These are phyloP conservation scores for Zygaena filipendulae DNA, from an alignment of 2,888 invertebrate genomes.

Conservation along the genomic window DNA sequence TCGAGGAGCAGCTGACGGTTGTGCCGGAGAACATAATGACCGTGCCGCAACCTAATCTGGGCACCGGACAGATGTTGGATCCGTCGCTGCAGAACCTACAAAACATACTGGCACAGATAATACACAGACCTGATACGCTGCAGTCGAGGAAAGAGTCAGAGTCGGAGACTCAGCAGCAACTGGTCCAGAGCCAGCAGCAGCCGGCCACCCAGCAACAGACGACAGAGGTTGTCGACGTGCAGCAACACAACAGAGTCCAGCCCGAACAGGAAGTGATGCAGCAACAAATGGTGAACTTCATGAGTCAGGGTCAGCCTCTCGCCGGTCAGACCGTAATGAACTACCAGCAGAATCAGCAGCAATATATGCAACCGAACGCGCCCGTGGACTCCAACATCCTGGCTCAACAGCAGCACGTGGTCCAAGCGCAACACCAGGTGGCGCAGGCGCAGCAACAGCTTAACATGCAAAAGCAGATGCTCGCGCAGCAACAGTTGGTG, in stretches of 20 bases:
- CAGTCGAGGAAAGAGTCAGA: slow-evolving; percentile 54
- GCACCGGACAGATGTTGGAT: slow-evolving; percentile 49
- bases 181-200: slow-evolving; percentile 26
- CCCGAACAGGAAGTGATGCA: slow-evolving; percentile 34
- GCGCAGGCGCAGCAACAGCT: slow-evolving; percentile 56
- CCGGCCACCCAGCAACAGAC: slow-evolving; percentile 16
- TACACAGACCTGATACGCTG: slow-evolving; percentile 49
- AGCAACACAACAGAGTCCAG: slow-evolving; percentile 16
- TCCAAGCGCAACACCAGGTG: slow-evolving; percentile 55
- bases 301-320: slow-evolving; percentile 41
- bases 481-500: slow-evolving; percentile 57
- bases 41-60: slow-evolving; percentile 43
- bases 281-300: slow-evolving; percentile 42
- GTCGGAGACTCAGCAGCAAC: slow-evolving; percentile 37
- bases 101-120: slow-evolving; percentile 54
- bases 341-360: slow-evolving; percentile 40
- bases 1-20: slow-evolving; percentile 46
- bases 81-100: slow-evolving; percentile 63
- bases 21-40: slow-evolving; percentile 42
- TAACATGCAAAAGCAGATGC: slow-evolving; percentile 57
- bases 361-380: slow-evolving; percentile 37
- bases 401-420: slow-evolving; percentile 53
- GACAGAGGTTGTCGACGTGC: slow-evolving; percentile 24
- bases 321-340: slow-evolving; percentile 26
- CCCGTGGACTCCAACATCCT: slow-evolving; percentile 42